phyloP scores from a whole-genome alignment of 2,797 vertebrate species.

The Sebastes umbrosus region DNA sequence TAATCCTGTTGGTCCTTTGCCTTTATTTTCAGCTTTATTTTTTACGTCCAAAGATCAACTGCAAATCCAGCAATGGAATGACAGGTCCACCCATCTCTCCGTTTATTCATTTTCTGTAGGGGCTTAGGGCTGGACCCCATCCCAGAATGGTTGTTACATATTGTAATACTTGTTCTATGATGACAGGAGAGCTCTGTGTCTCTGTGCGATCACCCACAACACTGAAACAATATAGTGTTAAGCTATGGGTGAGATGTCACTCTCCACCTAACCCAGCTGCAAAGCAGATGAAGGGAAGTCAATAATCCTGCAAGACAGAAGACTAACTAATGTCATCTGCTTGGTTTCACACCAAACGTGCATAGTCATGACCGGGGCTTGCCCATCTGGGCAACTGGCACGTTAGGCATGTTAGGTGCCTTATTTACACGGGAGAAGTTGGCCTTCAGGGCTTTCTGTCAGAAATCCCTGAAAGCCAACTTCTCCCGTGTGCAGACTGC shows the following conservation, averaged over 20 bases:
- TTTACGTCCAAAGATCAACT: not conserved
- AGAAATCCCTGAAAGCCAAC: too few species aligned
- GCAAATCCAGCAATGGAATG: not conserved
- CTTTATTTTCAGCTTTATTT: not conserved
- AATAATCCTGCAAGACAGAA: not conserved
- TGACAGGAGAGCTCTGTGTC: not conserved
- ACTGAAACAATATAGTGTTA: not conserved
- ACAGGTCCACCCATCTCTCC: not conserved
- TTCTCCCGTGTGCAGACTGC: too few species aligned
- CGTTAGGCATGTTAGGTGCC: too few species aligned
- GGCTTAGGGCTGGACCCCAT: not conserved
- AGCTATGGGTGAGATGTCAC: not conserved
- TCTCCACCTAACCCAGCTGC: not conserved
- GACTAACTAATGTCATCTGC: not conserved
- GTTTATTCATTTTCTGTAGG: not conserved
- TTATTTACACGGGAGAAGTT: too few species aligned
- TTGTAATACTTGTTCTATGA: not conserved
- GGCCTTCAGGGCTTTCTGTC: accelerated
- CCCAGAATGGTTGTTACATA: not conserved
- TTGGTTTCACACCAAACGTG: not conserved
- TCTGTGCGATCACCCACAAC: not conserved
- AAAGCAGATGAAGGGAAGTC: not conserved
- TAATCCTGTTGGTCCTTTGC: not conserved
- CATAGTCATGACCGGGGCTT: too few species aligned
- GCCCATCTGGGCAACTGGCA: too few species aligned